Conservation (phyloP, 2,113 vertebrate genomes). For the Strix aluco region DNA sequence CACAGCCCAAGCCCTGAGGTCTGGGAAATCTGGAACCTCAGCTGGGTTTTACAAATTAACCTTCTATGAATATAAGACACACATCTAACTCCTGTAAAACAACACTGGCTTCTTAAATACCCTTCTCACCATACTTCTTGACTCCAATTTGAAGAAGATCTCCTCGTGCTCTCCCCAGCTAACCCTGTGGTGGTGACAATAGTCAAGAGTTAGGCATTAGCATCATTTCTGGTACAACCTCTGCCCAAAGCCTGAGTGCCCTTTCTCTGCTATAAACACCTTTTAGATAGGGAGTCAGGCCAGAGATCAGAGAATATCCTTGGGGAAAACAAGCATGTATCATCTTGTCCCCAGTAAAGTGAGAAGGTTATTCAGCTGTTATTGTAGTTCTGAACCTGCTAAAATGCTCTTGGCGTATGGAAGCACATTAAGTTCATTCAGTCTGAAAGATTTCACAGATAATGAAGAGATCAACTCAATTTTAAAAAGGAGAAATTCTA, state of each 20-base stretch:
- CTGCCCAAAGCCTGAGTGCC: neutral
- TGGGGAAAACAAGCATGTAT: neutral
- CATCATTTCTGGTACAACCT: neutral
- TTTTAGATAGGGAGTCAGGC: neutral
- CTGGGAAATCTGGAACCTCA: neutral
- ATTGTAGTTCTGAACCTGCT: neutral
- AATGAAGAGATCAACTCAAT: neutral
- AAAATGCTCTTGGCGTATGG: neutral
- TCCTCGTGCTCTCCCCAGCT: neutral
- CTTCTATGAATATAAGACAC: neutral
- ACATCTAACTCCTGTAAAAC: neutral
- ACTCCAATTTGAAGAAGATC: neutral
- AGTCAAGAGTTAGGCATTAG: neutral
- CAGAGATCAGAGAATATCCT: neutral
- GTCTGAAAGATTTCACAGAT: slow-evolving; percentile 29
- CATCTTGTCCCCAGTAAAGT: neutral
- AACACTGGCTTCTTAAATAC: neutral
- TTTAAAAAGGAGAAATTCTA: neutral
- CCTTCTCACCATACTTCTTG: neutral
- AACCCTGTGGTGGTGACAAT: neutral
- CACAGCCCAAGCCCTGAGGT: neutral
- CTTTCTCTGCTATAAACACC: neutral
- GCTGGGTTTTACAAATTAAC: neutral
- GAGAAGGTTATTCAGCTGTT: slow-evolving; percentile 43
- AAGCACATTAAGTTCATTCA: neutral